phyloP scores from a whole-genome alignment of 2,888 invertebrate genomes.

The Morpho deidamia region DNA sequence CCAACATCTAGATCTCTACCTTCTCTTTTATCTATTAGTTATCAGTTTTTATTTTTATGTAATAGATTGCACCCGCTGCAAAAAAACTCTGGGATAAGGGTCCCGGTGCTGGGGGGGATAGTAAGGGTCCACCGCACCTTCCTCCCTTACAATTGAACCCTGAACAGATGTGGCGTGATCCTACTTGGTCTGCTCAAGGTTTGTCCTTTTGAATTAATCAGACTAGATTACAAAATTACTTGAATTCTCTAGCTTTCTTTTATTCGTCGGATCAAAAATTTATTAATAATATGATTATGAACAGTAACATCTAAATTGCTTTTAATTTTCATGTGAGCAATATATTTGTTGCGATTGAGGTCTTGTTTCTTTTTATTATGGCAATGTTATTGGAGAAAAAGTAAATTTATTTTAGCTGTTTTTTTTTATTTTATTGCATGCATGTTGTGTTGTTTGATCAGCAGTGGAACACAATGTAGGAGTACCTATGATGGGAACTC shows the following conservation, averaged over 20 bases:
- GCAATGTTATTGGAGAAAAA: no score
- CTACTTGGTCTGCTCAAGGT: conserved; percentile 96
- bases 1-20: not conserved
- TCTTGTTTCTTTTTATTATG: no score
- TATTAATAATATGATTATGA: no score
- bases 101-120: conserved; percentile 83
- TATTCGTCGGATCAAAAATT: no score
- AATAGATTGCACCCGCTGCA: conserved; percentile 94
- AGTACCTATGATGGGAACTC: conserved; percentile 82
- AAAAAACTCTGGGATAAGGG: conserved; percentile 95
- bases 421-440: no score
- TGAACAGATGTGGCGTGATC: conserved; percentile 93
- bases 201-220: conserved; percentile 31
- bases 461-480: conserved; percentile 70
- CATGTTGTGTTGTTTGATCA: conserved; percentile 15
- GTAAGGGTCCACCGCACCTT: conserved; percentile 86
- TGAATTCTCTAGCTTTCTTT: no score
- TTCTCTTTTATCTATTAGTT: not conserved
- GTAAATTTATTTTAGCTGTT: no score
- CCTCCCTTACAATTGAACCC: conserved; percentile 84
- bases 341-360: no score
- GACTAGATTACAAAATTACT: no score
- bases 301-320: no score
- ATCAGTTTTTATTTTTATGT: conserved; percentile 19
- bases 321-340: no score